phyloP scores from a whole-genome alignment of 2,797 vertebrate genomes.

The Labroides dimidiatus region DNA sequence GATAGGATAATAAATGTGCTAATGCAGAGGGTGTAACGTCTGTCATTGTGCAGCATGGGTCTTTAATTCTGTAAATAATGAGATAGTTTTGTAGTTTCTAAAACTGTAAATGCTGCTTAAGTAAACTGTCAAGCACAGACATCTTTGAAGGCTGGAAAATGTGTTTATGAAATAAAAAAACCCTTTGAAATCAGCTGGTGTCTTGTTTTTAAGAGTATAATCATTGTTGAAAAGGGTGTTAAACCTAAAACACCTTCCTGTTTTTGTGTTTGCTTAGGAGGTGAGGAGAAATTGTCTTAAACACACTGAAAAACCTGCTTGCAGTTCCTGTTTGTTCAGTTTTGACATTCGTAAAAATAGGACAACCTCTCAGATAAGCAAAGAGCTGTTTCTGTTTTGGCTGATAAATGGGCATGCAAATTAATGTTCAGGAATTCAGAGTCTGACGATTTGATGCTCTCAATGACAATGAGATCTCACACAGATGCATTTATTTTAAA shows the following conservation, averaged over 20 bases:
- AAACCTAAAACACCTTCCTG: neutral
- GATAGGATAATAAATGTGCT: neutral
- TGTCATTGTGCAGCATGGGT: neutral
- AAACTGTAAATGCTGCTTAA: neutral
- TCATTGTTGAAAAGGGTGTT: neutral
- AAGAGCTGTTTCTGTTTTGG: neutral
- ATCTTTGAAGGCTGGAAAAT: neutral
- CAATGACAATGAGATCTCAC: too few species aligned
- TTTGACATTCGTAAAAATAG: neutral
- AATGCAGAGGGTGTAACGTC: neutral
- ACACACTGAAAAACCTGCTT: neutral
- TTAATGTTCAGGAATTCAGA: too few species aligned
- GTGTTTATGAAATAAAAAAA: conserved; percentile 22
- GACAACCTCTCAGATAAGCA: neutral
- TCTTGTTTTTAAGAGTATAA: neutral
- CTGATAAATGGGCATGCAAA: too few species aligned
- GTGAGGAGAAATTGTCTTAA: neutral
- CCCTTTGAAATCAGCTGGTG: neutral
- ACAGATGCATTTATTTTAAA: too few species aligned
- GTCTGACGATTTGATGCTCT: too few species aligned
- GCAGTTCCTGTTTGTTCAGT: neutral
- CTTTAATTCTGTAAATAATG: conserved; percentile 17
- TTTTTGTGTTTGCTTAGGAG: neutral
- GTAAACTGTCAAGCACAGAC: neutral
- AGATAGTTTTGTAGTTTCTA: neutral